Evolutionary conservation across 2,888 invertebrate species (phyloP).

Genomic region (Drosophila hamatofila): DNA sequence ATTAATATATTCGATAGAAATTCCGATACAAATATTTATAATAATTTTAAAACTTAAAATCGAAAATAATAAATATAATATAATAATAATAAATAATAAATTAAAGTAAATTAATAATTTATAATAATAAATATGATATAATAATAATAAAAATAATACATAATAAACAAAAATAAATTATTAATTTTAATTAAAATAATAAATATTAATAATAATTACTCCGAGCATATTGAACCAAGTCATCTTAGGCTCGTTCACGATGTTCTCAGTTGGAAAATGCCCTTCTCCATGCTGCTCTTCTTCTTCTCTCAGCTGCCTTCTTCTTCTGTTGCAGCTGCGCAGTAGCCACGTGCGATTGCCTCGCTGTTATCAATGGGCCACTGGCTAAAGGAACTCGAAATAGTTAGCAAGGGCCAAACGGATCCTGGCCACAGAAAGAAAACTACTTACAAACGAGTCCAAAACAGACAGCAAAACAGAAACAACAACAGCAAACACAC

Average conservation of each 20-base stretch:
- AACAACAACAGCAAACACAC: slow-evolving; percentile 5
- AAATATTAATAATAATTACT: background rate
- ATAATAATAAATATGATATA: background rate
- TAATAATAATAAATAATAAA: background rate
- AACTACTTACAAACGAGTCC: slow-evolving; percentile 36
- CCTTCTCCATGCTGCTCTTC: no score
- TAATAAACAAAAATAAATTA: background rate
- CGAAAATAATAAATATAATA: no score
- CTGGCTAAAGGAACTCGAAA: slow-evolving; percentile 11
- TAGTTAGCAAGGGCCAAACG: background rate
- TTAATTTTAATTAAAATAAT: no score
- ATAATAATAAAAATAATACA: no score
- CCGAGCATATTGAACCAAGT: background rate
- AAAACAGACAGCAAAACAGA: slow-evolving; percentile 13
- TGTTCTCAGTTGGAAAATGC: background rate
- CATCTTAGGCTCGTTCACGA: background rate
- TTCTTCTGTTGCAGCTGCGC: slow-evolving; percentile 37
- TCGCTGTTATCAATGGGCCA: slow-evolving; percentile 36
- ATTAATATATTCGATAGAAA: background rate
- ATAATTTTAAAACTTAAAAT: background rate
- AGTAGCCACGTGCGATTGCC: slow-evolving; percentile 37
- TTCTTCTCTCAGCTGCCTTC: slow-evolving; percentile 6
- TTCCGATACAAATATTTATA: background rate
- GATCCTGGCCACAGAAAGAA: slow-evolving; percentile 12
- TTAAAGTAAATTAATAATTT: background rate